phyloP scores from a whole-genome alignment of 1,140 invertebrate genomes.

The Portunus trituberculatus region DNA sequence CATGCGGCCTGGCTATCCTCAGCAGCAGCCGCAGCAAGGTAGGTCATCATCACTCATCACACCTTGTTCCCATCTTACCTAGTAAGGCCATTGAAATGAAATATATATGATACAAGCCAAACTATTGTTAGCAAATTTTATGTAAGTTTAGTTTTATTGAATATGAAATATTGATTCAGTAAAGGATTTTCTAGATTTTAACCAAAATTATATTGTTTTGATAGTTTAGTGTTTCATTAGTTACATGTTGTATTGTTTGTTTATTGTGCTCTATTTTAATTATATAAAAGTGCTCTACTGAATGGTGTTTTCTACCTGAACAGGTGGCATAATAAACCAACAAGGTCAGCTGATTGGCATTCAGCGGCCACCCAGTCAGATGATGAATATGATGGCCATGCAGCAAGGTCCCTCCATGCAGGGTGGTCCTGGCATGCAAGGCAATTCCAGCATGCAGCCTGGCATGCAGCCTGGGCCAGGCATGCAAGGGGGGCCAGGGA shows the following conservation, averaged over 20 bases:
- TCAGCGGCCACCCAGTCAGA: constrained; percentile 69
- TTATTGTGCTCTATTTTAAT: background rate
- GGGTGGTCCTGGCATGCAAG: constrained; percentile 62
- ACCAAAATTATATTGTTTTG: too few species aligned
- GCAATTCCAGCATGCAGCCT: constrained; percentile 64
- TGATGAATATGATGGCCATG: constrained; percentile 77
- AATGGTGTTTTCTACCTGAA: background rate
- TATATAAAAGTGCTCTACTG: background rate
- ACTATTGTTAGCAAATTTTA: too few species aligned
- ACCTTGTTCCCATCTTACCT: background rate
- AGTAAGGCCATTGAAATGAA: background rate
- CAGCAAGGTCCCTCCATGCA: constrained; percentile 67
- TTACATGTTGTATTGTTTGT: background rate
- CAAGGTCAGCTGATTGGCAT: constrained; percentile 74
- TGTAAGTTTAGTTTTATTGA: too few species aligned
- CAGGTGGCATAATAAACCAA: constrained; percentile 72
- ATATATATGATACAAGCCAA: too few species aligned
- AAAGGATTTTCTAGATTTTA: too few species aligned
- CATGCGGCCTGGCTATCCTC: constrained; percentile 74
- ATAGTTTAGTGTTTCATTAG: too few species aligned
- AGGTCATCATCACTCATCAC: background rate
- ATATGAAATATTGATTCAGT: too few species aligned
- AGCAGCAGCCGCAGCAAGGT: constrained; percentile 76
- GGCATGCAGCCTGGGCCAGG: constrained; percentile 71
- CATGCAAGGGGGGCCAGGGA: constrained; percentile 69